Conservation (phyloP, 2,888 invertebrate genomes). For the Deilephila elpenor region DNA sequence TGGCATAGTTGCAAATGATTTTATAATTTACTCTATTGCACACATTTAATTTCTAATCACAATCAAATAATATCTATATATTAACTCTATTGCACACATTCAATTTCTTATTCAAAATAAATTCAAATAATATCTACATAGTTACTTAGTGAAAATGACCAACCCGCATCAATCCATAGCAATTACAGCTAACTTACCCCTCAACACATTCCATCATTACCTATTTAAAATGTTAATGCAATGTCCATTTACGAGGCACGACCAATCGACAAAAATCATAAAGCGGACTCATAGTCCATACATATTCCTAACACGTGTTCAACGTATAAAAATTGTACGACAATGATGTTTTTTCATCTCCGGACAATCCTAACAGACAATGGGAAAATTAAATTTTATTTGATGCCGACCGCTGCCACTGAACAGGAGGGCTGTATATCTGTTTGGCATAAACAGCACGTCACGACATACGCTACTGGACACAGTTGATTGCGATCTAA, state of each 20-base stretch:
- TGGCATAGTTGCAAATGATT: no score
- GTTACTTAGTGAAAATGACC: neutral
- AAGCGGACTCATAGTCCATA: neutral
- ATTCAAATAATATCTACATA: no score
- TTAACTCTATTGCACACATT: no score
- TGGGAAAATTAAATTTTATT: slow-evolving; percentile 79
- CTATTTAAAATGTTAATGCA: neutral
- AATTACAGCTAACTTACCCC: neutral
- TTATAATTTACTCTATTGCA: no score
- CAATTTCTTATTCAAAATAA: no score
- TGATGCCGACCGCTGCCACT: slow-evolving; percentile 67
- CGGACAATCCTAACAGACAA: slow-evolving; percentile 59
- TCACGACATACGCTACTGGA: slow-evolving; percentile 61
- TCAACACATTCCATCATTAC: neutral
- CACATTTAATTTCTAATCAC: no score
- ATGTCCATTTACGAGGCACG: neutral
- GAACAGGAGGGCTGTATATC: slow-evolving; percentile 54
- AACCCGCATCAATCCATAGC: neutral
- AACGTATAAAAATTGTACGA: slow-evolving; percentile 31
- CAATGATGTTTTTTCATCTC: slow-evolving; percentile 42
- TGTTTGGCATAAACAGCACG: slow-evolving; percentile 72
- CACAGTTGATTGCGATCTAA: neutral
- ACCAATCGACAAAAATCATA: slow-evolving; percentile 23
- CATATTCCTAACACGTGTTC: slow-evolving; percentile 20
- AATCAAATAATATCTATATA: no score